phyloP scores from a whole-genome alignment of 2,888 invertebrate genomes.

The Branchipolynoe longqiensis region DNA sequence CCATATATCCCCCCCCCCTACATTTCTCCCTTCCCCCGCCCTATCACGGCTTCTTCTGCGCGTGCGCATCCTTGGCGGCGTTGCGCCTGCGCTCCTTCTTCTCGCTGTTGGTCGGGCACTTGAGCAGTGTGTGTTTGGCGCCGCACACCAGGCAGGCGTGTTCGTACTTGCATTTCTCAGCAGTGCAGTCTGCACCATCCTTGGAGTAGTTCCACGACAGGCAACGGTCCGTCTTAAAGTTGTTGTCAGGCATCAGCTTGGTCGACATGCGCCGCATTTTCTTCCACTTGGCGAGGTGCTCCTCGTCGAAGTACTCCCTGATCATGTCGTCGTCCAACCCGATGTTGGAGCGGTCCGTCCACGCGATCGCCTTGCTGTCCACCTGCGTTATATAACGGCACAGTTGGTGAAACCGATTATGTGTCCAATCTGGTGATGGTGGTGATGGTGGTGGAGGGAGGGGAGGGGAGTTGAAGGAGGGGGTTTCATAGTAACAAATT shows the following conservation, averaged over 20 bases:
- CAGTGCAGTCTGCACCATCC: neutral
- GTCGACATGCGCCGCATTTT: slow-evolving; percentile 12
- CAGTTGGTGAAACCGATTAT: no score
- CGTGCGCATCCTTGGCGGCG: neutral
- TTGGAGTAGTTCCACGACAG: slow-evolving; percentile 33
- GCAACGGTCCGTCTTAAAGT: slow-evolving; percentile 41
- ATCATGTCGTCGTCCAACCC: slow-evolving; percentile 7
- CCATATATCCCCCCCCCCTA: no score
- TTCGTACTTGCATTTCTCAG: neutral
- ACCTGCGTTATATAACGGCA: no score
- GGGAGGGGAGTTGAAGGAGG: no score
- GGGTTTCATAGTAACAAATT: no score
- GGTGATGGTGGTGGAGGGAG: no score
- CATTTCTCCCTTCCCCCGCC: no score
- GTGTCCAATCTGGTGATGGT: no score
- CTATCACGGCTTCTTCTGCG: no score
- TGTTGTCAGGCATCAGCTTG: neutral
- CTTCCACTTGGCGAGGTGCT: slow-evolving; percentile 40
- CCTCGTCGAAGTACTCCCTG: slow-evolving; percentile 27
- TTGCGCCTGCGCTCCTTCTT: neutral
- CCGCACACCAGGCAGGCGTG: slow-evolving; percentile 31
- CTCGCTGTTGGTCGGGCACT: slow-evolving; percentile 30
- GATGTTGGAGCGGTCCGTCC: slow-evolving; percentile 43
- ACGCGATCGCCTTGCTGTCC: neutral
- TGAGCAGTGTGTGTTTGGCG: neutral